These are phyloP conservation scores for Adelphocoris suturalis DNA, from an alignment of 2,888 invertebrate species.

Conservation along the genomic window DNA sequence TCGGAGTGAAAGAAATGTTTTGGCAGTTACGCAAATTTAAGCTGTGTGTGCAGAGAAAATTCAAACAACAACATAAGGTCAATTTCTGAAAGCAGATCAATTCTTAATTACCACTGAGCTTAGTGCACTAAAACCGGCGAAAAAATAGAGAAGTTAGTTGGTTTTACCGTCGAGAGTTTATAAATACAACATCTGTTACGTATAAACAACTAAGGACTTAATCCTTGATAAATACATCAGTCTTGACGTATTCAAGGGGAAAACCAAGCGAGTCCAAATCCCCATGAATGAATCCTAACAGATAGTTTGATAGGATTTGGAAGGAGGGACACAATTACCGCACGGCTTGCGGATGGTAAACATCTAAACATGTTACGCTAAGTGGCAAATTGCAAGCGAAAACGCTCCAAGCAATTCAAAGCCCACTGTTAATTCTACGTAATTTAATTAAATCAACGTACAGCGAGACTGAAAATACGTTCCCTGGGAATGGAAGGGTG, in stretches of 20 bases:
- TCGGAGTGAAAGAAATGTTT: too few relatives aligned
- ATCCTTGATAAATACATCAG: neutral
- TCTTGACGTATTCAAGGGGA: neutral
- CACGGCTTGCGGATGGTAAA: neutral
- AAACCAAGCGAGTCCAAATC: neutral
- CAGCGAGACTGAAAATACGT: neutral
- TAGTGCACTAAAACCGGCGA: too few relatives aligned
- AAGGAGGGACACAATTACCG: slow-evolving; percentile 21
- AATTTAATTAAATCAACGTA: slow-evolving; percentile 19
- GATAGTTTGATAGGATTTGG: slow-evolving; percentile 30
- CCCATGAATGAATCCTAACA: neutral
- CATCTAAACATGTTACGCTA: neutral
- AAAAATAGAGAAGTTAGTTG: too few relatives aligned
- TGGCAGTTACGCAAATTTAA: too few relatives aligned
- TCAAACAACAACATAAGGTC: too few relatives aligned
- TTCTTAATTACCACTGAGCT: too few relatives aligned
- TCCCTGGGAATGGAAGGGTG: neutral
- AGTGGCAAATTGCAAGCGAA: neutral
- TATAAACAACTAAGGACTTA: too few relatives aligned
- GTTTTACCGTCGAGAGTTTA: too few relatives aligned
- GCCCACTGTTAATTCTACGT: neutral
- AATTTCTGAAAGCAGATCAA: too few relatives aligned
- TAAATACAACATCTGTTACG: too few relatives aligned
- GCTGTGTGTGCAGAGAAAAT: too few relatives aligned
- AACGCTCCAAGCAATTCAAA: neutral